Base-by-base conservation (phyloP, 1,140 invertebrate genomes). In the Drosophila erecta region DNA sequence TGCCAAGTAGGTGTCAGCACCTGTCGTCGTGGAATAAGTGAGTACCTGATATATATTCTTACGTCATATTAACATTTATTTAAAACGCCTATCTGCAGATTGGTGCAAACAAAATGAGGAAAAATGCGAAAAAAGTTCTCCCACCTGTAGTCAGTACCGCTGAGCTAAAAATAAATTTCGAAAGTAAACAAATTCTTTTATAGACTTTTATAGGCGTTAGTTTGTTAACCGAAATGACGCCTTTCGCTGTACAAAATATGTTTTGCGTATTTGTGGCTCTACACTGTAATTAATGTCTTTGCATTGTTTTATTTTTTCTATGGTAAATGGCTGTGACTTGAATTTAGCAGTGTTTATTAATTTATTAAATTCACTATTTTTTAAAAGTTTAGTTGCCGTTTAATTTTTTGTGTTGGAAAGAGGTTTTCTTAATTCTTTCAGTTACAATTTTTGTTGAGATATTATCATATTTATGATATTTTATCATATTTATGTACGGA, bases 21-120 rank as follows among this genome's bases (percentile, higher is more conserved):
- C 11, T 80, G 77, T 24, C 33, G 0, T 0, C 15, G 51, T 3
- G 14, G 24, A 1, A 44, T 80, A 15, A 64, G 77, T 80, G 41
- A 56, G 77, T 64, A 10, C 0, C 4, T 4, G 0, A 11, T 24
- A 6, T 24, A 17, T n/a, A 30, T 20, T 64, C 20, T 5, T 15
- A 11, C 2, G 2, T 12, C 6, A 5, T 4, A 15, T 4, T 24
- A 24, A 11, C 0, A 33, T 3, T 24, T 24, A 2, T 14, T 33
- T 24, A 4, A 1, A 11, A 2, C 1, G 10, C 30, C 27, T 24
- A 33, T 41, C 30, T 33, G 1, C 27, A 70, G 67, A 27, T 8
- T 71, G 64, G 64, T 0, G 1, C 0, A 24, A 24, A 24, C 3
- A 20, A 15, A 33, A 15, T 70, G 67, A 30, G 3, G 20, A 35